A percentile compares a stretch with the other conserved stretches of the same genome.
These are phyloP conservation scores for Cylindroiulus punctatus DNA, from an alignment of 2,888 invertebrate species.

Conservation along the genomic window DNA sequence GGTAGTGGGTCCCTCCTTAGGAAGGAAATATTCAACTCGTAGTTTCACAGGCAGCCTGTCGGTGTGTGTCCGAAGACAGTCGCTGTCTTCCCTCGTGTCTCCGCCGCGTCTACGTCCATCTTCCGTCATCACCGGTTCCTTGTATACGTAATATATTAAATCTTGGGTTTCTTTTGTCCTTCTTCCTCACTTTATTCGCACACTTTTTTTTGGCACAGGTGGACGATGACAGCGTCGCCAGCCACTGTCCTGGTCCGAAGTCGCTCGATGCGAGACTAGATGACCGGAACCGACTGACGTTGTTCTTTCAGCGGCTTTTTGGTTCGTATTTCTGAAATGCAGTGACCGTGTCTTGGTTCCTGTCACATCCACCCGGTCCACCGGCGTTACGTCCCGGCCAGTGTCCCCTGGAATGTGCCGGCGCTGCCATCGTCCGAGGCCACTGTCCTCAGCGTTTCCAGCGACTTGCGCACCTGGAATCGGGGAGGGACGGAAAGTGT, in stretches of 20 bases:
- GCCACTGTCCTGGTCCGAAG: no score
- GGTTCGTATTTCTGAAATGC: neutral
- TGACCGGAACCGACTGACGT: neutral
- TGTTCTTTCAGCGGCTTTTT: no score
- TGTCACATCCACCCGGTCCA: neutral
- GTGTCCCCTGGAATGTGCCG: no score
- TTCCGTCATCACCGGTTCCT: neutral
- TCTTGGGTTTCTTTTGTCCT: neutral
- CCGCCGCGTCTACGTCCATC: neutral
- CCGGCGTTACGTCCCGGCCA: neutral
- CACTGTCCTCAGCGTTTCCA: neutral
- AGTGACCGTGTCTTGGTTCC: neutral
- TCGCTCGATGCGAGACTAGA: neutral
- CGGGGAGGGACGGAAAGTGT: no score
- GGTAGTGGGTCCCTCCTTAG: conserved; percentile 50
- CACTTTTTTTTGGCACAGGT: no score
- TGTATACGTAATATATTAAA: neutral
- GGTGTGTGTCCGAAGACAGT: neutral
- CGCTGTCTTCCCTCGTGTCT: neutral
- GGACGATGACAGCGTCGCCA: no score
- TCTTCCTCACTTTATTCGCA: neutral
- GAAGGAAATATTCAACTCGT: conserved; percentile 42
- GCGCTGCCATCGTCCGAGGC: neutral
- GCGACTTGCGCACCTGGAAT: conserved; percentile 50
- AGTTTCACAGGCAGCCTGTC: neutral